Base-by-base conservation (phyloP, 1,140 invertebrate species). In the Probaryconus sp. region DNA sequence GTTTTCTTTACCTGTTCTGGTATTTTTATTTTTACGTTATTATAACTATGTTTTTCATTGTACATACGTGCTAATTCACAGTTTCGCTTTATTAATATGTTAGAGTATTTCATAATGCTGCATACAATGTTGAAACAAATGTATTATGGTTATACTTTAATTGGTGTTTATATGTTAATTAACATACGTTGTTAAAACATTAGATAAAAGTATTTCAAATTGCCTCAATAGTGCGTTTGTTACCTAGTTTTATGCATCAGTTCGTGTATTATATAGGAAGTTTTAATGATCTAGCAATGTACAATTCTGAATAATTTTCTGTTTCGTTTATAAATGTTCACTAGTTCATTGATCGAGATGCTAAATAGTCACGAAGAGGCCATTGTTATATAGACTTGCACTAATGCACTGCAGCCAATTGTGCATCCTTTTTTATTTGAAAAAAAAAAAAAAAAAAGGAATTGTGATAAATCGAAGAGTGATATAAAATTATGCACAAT, bases 381-480 rank as follows among this genome's bases (percentile, higher is more conserved):
- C 65, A 76, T 70, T 65, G 61, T 67, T 70, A 65, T 17, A 56
- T 64, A 76, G 72, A 61, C 37, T 61, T 38, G 60, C 60, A 65
- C 60, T 61, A 70, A 60, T 65, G 72, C 60, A 70, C 53, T 42
- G 53, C 40, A 55, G 65, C 58, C 58, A 74, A 50, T 75, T 51
- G 50, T 37, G 60, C 53, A 60, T 61, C 53, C 56, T 64, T 51
- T 71, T 73, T 67, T n/a, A n/a, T n/a, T n/a, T n/a, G n/a, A n/a
- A n/a, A n/a, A n/a, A 47, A 11, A 51, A 7, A 38, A 48, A 56
- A 11, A 37, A 45, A 76, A 76, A 64, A 65, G 61, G 61, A 69
- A 71, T 76, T 76, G 67, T 76, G 67, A 76, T 76, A 67, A 76
- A 67, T n/a, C 33, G 60, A 67, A 70, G n/a, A n/a, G 65, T 70